These are phyloP conservation scores for Agrochola circellaris DNA, from an alignment of 2,888 invertebrate genomes.

Conservation along the genomic window DNA sequence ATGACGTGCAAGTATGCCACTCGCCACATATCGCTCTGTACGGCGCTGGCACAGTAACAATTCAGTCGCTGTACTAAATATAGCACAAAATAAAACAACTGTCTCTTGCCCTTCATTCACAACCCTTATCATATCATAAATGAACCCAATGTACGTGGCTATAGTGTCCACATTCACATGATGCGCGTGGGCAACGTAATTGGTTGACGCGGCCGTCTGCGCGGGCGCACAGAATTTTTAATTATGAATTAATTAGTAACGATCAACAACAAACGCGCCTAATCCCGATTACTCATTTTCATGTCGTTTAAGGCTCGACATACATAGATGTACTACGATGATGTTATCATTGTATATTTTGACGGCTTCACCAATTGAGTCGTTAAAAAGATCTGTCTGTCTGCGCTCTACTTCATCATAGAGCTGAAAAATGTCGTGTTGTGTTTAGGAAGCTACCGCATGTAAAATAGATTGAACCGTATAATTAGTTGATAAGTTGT, in stretches of 20 bases:
- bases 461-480: conserved; percentile 35
- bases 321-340: conserved; percentile 31
- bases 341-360: conserved; percentile 45
- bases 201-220: conserved; percentile 86
- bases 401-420: conserved; percentile 11
- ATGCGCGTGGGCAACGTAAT: conserved; percentile 80
- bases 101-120: conserved; percentile 89
- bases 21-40: conserved; percentile 80
- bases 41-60: conserved; percentile 89
- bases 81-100: conserved; percentile 90
- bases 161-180: conserved; percentile 82
- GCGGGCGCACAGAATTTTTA: conserved; percentile 90
- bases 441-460: conserved; percentile 24
- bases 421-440: conserved; percentile 5
- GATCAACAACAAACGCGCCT: conserved; percentile 88
- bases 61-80: conserved; percentile 89
- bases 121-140: conserved; percentile 77
- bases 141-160: conserved; percentile 75
- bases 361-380: conserved; percentile 43
- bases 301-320: conserved; percentile 68
- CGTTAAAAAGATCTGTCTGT: conserved; percentile 34
- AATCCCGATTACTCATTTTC: conserved; percentile 80
- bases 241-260: conserved; percentile 90
- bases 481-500: conserved; percentile 61
- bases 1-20: conserved; percentile 79